Evolutionary conservation across 2,113 vertebrate species (phyloP).

Genomic region (Neogobius melanostomus): DNA sequence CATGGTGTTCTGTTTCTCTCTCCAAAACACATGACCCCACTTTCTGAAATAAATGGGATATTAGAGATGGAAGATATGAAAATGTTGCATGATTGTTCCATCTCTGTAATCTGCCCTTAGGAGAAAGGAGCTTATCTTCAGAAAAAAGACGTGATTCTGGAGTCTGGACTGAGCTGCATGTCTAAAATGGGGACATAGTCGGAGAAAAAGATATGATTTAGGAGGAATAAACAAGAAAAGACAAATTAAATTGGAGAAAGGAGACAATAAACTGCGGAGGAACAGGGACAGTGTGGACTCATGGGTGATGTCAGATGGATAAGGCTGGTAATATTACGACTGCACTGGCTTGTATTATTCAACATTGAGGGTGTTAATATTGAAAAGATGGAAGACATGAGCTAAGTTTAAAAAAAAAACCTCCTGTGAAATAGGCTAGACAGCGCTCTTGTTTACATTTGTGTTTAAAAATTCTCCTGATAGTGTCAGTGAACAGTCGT

Average conservation of each 20-base stretch:
- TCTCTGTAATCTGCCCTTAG: constrained; percentile 27
- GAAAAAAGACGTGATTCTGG: constrained; percentile 10
- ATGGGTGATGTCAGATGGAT: neutral
- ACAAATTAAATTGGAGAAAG: constrained; percentile 16
- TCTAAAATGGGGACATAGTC: constrained; percentile 34
- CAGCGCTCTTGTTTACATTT: too few species aligned
- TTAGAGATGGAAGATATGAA: neutral
- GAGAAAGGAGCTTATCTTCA: constrained; percentile 44
- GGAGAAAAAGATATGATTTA: constrained; percentile 18
- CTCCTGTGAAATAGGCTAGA: too few species aligned
- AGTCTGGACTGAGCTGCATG: constrained; percentile 24
- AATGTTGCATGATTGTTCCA: constrained; percentile 14
- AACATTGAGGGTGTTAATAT: neutral
- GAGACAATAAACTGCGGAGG: constrained; percentile 18
- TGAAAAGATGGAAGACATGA: neutral
- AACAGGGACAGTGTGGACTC: neutral
- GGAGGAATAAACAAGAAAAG: constrained; percentile 22
- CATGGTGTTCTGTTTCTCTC: neutral
- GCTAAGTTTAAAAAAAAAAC: too few species aligned
- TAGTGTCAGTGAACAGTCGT: too few species aligned
- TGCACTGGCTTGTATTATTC: neutral
- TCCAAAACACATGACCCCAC: neutral
- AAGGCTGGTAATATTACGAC: neutral
- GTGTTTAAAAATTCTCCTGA: too few species aligned
- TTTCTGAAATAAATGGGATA: neutral